Evolutionary conservation across 2,888 invertebrate genomes (phyloP).

Genomic region (Tanypteryx hageni): DNA sequence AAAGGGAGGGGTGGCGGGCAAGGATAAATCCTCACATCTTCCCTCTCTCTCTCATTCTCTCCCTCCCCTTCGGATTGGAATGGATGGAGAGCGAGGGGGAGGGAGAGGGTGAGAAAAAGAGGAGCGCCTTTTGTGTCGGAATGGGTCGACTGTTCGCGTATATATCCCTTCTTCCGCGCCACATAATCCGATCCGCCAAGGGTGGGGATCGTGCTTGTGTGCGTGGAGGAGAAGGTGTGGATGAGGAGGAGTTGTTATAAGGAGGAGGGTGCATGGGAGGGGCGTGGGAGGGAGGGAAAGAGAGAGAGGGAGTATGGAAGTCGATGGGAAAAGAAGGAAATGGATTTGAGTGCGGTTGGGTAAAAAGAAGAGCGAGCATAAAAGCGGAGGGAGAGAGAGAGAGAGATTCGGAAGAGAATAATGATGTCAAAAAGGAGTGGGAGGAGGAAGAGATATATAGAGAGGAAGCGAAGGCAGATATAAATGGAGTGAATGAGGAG

Average conservation of each 20-base stretch:
- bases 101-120: not conserved
- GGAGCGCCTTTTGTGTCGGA: too few species aligned
- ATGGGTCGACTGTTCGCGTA: too few species aligned
- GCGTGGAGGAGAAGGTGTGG: not conserved
- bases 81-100: not conserved
- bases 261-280: not conserved
- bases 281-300: not conserved
- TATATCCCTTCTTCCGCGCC: too few species aligned
- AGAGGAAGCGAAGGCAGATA: not conserved
- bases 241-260: not conserved
- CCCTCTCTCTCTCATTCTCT: too few species aligned
- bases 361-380: not conserved
- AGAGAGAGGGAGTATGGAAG: not conserved
- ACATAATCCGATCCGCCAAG: too few species aligned
- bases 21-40: conserved; percentile 25
- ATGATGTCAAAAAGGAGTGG: conserved; percentile 19
- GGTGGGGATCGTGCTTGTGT: too few species aligned
- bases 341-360: not conserved
- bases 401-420: conserved; percentile 15
- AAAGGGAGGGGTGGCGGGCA: not conserved
- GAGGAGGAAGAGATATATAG: not conserved
- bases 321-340: not conserved
- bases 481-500: not conserved
- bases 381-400: not conserved
- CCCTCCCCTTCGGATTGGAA: not conserved